Evolutionary conservation across 92 coral and sea anemone species (phyloP).

Genomic region (Actinernus sp.): DNA sequence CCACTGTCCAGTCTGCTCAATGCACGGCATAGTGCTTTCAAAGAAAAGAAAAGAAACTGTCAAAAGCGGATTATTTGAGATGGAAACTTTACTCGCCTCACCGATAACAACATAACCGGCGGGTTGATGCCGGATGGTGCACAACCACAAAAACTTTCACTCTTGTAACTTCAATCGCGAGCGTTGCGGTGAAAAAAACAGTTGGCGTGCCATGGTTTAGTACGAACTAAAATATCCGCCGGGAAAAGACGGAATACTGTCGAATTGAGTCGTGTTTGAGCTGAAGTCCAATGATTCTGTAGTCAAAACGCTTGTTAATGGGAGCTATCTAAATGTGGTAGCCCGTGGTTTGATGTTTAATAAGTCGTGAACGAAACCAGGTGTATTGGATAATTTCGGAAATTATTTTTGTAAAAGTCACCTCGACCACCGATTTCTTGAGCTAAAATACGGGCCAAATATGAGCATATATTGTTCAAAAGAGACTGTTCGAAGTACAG

Average conservation of each 20-base stretch:
- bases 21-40: slow-evolving; percentile 2
- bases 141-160: background rate
- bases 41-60: slow-evolving; percentile 11
- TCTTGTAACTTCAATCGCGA: background rate
- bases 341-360: background rate
- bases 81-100: too few relatives aligned
- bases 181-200: too few relatives aligned
- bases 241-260: background rate
- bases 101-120: background rate
- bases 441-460: too few relatives aligned
- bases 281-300: background rate
- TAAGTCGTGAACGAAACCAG: slow-evolving; percentile 1
- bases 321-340: background rate
- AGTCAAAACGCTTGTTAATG: background rate
- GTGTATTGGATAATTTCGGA: too few relatives aligned
- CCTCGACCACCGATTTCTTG: too few relatives aligned
- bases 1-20: too few relatives aligned
- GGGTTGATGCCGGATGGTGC: background rate
- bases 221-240: background rate
- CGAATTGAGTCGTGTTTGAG: background rate
- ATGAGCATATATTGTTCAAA: slow-evolving; percentile 6
- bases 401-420: too few relatives aligned
- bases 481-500: background rate
- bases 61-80: slow-evolving; percentile 9
- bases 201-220: too few relatives aligned